Evolutionary conservation across 2,113 vertebrate species (phyloP).

Genomic region (Crotalus helleri): DNA sequence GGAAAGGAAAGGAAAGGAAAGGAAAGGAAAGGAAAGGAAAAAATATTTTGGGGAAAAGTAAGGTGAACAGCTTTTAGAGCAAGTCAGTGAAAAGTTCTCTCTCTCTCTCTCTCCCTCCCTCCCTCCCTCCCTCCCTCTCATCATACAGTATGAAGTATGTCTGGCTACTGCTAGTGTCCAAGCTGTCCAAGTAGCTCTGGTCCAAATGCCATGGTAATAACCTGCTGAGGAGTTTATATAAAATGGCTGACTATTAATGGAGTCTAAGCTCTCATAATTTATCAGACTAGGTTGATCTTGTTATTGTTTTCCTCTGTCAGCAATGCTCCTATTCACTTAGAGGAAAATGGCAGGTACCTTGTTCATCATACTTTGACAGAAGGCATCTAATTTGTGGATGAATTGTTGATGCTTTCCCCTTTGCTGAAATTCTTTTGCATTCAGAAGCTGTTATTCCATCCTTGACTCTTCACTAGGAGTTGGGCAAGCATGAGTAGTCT

Average conservation of each 20-base stretch:
- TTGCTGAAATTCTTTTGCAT: conserved; percentile 6
- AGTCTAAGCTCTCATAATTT: background rate
- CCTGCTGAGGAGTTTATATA: background rate
- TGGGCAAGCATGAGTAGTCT: background rate
- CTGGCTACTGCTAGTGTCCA: background rate
- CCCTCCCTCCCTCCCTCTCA: background rate
- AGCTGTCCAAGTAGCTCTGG: background rate
- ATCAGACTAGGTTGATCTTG: background rate
- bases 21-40: background rate
- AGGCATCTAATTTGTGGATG: conserved; percentile 29
- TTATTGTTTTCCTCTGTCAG: conserved; percentile 24
- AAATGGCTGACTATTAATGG: background rate
- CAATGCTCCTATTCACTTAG: rapidly evolving
- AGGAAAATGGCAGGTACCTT: conserved; percentile 32
- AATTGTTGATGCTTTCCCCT: conserved; percentile 20
- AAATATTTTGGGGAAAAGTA: background rate
- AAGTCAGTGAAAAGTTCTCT: background rate
- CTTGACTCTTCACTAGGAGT: conserved; percentile 9
- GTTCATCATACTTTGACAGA: conserved; percentile 39
- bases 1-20: background rate
- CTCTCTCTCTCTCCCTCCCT: background rate
- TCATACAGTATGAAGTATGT: background rate
- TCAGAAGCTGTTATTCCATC: background rate
- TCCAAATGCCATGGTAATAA: background rate
- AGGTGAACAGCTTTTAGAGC: conserved; percentile 26